Base-by-base conservation (phyloP, 1,140 invertebrate species). In the Scaptodrosophila lebanonensis region DNA sequence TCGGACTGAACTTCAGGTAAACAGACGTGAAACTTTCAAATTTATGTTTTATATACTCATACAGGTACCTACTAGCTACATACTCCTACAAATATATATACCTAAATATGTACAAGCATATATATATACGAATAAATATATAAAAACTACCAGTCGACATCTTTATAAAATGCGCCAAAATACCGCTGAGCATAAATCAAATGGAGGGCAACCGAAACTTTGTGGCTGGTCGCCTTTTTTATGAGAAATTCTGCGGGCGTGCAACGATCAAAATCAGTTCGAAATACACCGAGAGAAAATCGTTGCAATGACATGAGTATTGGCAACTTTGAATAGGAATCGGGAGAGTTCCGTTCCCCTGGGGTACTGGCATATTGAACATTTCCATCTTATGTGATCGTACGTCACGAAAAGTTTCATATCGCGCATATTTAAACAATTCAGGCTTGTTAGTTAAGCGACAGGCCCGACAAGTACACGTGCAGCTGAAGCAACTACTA, bases 91-190 rank as follows among this genome's bases (percentile, higher is more conserved):
- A 56, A 56, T 56, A 50, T 50, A 40, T 35, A 50, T 39, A 48
- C 58, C 51, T 61, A 36, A 53, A 49, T 56, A 32, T 66, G 59
- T 43, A 51, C 35, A 36, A 30, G 20, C 49, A 42, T 45, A 29
- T 47, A 20, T 47, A 40, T 61, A 36, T 70, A 51, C 32, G 20
- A 45, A 22, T 12, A 11, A 49, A 68, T 15, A 47, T 45, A 43
- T 40, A 30, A 38, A 59, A 62, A 51, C 59, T 72, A 59, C 12
- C 53, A 59, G 72, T 64, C 64, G 54, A 79, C 73, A 82, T 82
- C 73, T 79, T 82, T 79, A 79, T 79, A 79, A 79, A 79, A 82
- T 64, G 73, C 75, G 62, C 53, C 64, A 53, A 64, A 66, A 43
- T 33, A 16, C 58, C 36, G 45, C 63, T 54, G 44, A 43, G 56